Percentiles rank a stretch among this genome's conserved stretches.
phyloP scores from a whole-genome alignment of 2,888 invertebrate genomes.

The Sphaerophoria taeniata region DNA sequence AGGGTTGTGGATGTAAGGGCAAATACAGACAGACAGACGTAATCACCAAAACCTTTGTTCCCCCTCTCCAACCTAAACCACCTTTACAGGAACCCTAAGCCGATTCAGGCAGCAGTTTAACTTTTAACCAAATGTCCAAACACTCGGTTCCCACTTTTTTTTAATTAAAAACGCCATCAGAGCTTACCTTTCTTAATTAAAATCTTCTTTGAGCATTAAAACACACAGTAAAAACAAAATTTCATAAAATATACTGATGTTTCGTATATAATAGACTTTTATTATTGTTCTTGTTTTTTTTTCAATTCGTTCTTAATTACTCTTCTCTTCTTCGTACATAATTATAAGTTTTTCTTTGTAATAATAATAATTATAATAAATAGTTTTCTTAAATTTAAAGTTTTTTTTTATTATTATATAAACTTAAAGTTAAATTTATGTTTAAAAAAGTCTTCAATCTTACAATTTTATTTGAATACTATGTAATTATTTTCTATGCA shows the following conservation, averaged over 20 bases:
- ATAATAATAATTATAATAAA: slow-evolving; percentile 53
- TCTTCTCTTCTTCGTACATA: slow-evolving; percentile 44
- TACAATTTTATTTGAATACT: slow-evolving; percentile 69
- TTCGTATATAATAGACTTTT: slow-evolving; percentile 57
- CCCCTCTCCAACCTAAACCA: too few species aligned
- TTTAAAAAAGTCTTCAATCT: slow-evolving; percentile 69
- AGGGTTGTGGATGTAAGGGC: too few species aligned
- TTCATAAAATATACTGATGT: slow-evolving; percentile 69
- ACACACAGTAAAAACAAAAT: background rate
- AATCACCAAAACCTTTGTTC: too few species aligned
- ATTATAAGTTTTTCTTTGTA: slow-evolving; percentile 33
- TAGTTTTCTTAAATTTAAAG: slow-evolving; percentile 48
- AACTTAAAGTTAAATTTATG: slow-evolving; percentile 32
- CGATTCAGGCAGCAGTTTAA: too few species aligned
- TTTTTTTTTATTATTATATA: slow-evolving; percentile 27
- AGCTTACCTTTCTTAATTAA: too few species aligned
- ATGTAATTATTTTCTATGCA: slow-evolving; percentile 44
- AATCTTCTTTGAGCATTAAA: background rate
- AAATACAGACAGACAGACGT: too few species aligned
- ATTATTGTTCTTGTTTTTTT: slow-evolving; percentile 42
- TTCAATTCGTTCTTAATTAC: slow-evolving; percentile 32
- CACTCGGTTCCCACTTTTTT: too few species aligned
- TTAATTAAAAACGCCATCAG: too few species aligned
- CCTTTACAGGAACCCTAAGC: too few species aligned
- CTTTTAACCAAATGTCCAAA: too few species aligned